Percentiles rank a stretch among this genome's conserved stretches.
These are phyloP conservation scores for Drosophila ochracea DNA, from an alignment of 2,888 invertebrate species.

Conservation along the genomic window DNA sequence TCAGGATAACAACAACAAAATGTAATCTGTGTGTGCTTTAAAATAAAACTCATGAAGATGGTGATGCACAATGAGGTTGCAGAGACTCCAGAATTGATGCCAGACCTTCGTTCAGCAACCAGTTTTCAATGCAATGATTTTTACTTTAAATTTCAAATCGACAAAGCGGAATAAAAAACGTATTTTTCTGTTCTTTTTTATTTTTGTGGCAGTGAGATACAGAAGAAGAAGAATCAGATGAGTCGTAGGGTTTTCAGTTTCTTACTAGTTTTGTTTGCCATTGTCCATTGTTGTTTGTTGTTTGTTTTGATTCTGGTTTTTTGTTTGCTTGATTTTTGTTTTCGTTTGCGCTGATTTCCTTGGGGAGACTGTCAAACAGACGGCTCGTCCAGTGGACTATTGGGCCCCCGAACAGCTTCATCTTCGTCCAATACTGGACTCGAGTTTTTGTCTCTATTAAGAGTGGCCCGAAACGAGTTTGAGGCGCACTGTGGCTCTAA, in stretches of 20 bases:
- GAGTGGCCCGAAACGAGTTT: slow-evolving; percentile 63
- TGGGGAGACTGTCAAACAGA: slow-evolving; percentile 56
- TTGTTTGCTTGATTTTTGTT: slow-evolving; percentile 59
- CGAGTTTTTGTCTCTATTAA: slow-evolving; percentile 58
- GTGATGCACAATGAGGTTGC: slow-evolving; percentile 46
- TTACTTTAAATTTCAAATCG: slow-evolving; percentile 58
- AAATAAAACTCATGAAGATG: slow-evolving; percentile 40
- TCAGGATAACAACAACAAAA: slow-evolving; percentile 49
- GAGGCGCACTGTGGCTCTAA: slow-evolving; percentile 10
- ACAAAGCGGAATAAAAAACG: slow-evolving; percentile 35
- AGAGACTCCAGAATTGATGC: slow-evolving; percentile 2
- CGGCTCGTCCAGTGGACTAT: slow-evolving; percentile 39
- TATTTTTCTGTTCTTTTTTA: neutral
- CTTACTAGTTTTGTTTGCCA: slow-evolving; percentile 28
- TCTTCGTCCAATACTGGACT: slow-evolving; percentile 31
- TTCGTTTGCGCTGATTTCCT: slow-evolving; percentile 66
- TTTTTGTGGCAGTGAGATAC: slow-evolving; percentile 5
- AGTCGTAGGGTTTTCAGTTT: slow-evolving; percentile 25
- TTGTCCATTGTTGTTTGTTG: slow-evolving; percentile 44
- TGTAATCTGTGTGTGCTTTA: slow-evolving; percentile 19
- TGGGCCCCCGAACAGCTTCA: slow-evolving; percentile 54
- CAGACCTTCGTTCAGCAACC: slow-evolving; percentile 34
- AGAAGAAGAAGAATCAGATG: neutral
- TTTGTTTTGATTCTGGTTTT: slow-evolving; percentile 72
- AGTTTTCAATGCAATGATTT: slow-evolving; percentile 48